Base-by-base conservation (phyloP, 2,888 invertebrate genomes). In the Thecocarcelia acutangulata region DNA sequence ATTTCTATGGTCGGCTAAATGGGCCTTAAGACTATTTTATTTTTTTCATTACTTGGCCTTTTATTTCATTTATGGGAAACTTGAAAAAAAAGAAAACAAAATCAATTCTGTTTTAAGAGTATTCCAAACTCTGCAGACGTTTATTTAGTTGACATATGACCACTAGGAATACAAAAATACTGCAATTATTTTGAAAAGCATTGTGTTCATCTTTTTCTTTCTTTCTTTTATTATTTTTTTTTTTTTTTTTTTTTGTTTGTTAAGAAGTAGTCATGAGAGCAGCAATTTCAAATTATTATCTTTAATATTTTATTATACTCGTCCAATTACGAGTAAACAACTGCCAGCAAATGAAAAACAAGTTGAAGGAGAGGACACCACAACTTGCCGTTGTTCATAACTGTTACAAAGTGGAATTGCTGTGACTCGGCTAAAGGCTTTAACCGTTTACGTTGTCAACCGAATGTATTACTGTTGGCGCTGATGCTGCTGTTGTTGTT, bases 241-340 rank as follows among this genome's bases (percentile, higher is more conserved):
- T 44, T 15, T 56, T n/a, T 24, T 33, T n/a, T 42, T 24, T 44
- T 15, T 56, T 42, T 42, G 24, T 15, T 56, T n/a, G 15, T 33
- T 21, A 44, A 28, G 44, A 42, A 50, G 33, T 52, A 52, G 21
- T 40, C 68, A 68, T 54, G 46, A 69, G 37, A 68, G 28, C 44
- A 61, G 61, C 54, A 69, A 44, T 44, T 50, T 33, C 13, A 58
- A 76, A 69, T 61, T 75, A 75, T 66, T 19, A 69, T 59, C 59
- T 61, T 37, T 61, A 54, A 68, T 52, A 75, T 68, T 61, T 66
- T 66, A 58, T 66, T 50, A 28, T 15, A 50, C 11, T 50, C 44
- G 2, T 44, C 6, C 13, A 13, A 12, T 21, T 8, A 48, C 4
- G 21, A 42, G 44, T 44, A 37, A 13, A 33, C 46, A 11, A 46